Base-by-base conservation (phyloP, 2,888 invertebrate genomes). In the Agrypnus murinus region DNA sequence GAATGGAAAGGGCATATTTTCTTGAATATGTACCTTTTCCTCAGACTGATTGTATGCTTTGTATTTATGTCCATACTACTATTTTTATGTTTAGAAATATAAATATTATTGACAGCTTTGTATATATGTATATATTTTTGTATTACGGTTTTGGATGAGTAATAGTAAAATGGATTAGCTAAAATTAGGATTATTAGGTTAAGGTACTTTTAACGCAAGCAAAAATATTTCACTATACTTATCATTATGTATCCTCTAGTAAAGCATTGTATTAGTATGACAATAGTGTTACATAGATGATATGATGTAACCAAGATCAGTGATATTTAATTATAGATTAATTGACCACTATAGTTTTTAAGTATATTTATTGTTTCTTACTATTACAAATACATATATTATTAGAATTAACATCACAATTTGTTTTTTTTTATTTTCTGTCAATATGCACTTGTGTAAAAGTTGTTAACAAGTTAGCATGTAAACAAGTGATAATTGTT, bases 41-140 rank as follows among this genome's bases (percentile, higher is more conserved):
- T n/a, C 48, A 62, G 62, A 62, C 62, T 62, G 62, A 62, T 36
- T 62, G 9, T 19, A 46, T 17, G 46, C 19, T 46, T 46, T 46
- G 4, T 19, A 14, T 19, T 46, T 19, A 14, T 15, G 43, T 43
- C 43, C 46, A 46, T 9, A 40, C 3, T 40, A 40, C 40, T n/a
- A 32, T 32, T 46, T 46, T 19, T 46, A 19, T 2, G 10, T 45
- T 45, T 45, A 15, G 9, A 19, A 19, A 2, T 19, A 8, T 19
- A 19, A 3, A 19, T 10, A 46, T 2, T 15, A 15, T 7, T 15
- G 1, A 10, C 17, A 46, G 2, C 5, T 25, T 10, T 46, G 46
- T 46, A 19, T 19, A 46, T 46, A 17, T 19, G 46, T 46, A 46
- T 9, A 46, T 19, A 19, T 46, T 45, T 45, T 3, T 53, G 31